Conservation (phyloP, 1,140 invertebrate species). For the Lutraria rhynchaena region DNA sequence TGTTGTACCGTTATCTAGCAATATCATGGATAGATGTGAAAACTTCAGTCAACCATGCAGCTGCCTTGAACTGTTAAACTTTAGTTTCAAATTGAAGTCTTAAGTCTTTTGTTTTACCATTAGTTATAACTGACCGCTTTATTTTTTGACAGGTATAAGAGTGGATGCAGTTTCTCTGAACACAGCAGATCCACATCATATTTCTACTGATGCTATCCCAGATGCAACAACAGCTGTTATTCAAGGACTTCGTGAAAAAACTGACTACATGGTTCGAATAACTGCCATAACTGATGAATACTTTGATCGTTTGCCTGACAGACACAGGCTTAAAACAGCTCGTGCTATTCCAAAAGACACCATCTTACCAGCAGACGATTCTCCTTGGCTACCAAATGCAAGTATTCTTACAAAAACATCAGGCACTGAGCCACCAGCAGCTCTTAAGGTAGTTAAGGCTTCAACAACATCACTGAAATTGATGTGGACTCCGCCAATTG, state of each 20-base stretch:
- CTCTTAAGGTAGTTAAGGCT: slow-evolving; percentile 74
- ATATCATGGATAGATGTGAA: no score
- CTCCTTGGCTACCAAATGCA: slow-evolving; percentile 79
- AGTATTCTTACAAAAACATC: slow-evolving; percentile 78
- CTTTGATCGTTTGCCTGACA: slow-evolving; percentile 79
- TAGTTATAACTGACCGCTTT: no score
- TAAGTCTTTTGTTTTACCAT: no score
- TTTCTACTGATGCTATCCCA: slow-evolving; percentile 75
- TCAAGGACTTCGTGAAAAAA: slow-evolving; percentile 78
- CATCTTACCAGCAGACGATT: slow-evolving; percentile 73
- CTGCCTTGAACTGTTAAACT: no score
- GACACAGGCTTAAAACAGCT: slow-evolving; percentile 73
- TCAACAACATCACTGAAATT: slow-evolving; percentile 75
- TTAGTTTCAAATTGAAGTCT: no score
- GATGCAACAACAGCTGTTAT: slow-evolving; percentile 76
- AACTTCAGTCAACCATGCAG: no score
- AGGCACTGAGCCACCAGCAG: slow-evolving; percentile 80
- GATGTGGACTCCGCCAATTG: slow-evolving; percentile 78
- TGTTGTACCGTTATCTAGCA: no score
- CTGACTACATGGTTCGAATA: slow-evolving; percentile 79
- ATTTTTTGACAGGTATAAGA: slow-evolving; percentile 71
- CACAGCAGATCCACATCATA: slow-evolving; percentile 70
- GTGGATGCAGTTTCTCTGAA: slow-evolving; percentile 79
- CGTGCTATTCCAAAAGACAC: slow-evolving; percentile 74
- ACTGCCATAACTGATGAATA: slow-evolving; percentile 82